Evolutionary conservation across 2,113 vertebrate species (phyloP).

Genomic region (Odontophorus gujanensis): DNA sequence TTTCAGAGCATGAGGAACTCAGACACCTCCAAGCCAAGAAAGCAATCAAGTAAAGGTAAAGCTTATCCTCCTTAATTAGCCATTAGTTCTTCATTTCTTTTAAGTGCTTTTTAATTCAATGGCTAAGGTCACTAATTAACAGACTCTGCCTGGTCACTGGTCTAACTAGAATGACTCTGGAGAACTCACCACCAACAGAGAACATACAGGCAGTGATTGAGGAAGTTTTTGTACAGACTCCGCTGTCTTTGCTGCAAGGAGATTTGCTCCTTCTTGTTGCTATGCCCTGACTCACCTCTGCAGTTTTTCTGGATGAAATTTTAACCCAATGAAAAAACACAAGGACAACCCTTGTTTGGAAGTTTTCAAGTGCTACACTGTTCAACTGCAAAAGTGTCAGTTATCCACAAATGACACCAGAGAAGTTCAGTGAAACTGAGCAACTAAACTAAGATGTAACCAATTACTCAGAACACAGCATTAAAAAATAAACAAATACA

Average conservation of each 20-base stretch:
- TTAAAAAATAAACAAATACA: not conserved
- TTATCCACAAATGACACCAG: not conserved
- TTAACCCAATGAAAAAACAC: not conserved
- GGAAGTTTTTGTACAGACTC: not conserved
- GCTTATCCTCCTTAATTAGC: not conserved
- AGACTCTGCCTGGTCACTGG: not conserved
- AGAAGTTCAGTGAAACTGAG: not conserved
- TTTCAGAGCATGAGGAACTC: not conserved
- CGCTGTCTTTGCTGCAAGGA: not conserved
- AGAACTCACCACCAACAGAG: not conserved
- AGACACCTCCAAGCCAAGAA: not conserved
- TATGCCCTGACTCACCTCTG: not conserved
- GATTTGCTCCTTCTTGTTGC: not conserved
- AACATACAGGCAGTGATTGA: accelerated
- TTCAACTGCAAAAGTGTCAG: not conserved
- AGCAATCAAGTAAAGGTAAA: not conserved
- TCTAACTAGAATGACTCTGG: not conserved
- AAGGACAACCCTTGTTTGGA: not conserved
- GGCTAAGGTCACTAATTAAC: not conserved
- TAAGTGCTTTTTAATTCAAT: not conserved
- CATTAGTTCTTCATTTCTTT: not conserved
- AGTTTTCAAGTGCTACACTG: not conserved
- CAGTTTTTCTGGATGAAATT: not conserved
- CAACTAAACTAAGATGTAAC: not conserved
- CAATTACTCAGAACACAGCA: not conserved